Conservation (phyloP, 2,113 vertebrate species). For the Phyllostomus hastatus region DNA sequence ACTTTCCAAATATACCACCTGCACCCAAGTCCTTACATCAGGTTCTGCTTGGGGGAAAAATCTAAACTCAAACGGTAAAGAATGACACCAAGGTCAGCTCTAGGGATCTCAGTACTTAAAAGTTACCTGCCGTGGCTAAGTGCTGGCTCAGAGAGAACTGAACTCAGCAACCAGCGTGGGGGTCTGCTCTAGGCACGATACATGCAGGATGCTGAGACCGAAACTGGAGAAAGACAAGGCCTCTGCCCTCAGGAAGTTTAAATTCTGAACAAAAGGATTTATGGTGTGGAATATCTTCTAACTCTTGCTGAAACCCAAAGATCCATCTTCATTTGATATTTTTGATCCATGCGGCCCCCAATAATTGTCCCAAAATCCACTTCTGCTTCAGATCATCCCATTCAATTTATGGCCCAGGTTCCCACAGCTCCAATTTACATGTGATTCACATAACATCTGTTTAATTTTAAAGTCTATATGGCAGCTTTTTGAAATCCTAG, state of each 20-base stretch:
- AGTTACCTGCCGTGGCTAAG: neutral
- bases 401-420: conserved; percentile 80
- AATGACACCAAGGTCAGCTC: neutral
- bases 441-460: conserved; percentile 88
- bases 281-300: conserved; percentile 72
- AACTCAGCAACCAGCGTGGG: neutral
- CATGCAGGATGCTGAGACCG: neutral
- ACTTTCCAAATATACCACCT: neutral
- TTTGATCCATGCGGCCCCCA: conserved; percentile 78
- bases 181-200: neutral
- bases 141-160: neutral
- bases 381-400: conserved; percentile 78
- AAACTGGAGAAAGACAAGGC: neutral
- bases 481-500: conserved; percentile 84
- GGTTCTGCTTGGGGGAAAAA: conserved; percentile 1
- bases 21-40: neutral
- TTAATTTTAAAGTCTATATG: conserved; percentile 89
- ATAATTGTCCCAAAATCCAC: conserved; percentile 75
- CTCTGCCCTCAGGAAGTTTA: conserved; percentile 41
- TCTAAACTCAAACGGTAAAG: neutral
- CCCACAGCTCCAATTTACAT: conserved; percentile 83
- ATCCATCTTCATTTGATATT: conserved; percentile 77
- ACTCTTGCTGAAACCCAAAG: conserved; percentile 66
- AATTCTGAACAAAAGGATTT: conserved; percentile 69
- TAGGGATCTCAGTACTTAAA: neutral